phyloP scores from a whole-genome alignment of 2,888 invertebrate species.

The Sinohyriopsis cumingii region DNA sequence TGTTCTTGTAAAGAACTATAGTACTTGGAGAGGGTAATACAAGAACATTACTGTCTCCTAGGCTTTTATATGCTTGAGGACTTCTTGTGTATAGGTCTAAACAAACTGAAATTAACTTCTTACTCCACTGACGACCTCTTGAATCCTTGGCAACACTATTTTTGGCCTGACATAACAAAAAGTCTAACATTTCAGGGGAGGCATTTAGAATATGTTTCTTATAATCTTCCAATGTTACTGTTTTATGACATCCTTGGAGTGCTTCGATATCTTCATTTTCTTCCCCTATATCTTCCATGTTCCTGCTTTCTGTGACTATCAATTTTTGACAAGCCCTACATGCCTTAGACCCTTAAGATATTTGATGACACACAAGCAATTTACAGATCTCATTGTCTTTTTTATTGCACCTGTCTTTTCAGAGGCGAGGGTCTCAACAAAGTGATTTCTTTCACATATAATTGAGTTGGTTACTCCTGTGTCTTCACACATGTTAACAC shows the following conservation, averaged over 20 bases:
- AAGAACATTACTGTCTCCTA: conserved; percentile 4
- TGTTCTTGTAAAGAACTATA: conserved; percentile 20
- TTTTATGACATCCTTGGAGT: not conserved
- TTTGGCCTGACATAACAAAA: conserved; percentile 1
- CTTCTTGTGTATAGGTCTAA: conserved; percentile 9
- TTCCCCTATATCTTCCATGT: too few species aligned
- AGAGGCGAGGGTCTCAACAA: too few species aligned
- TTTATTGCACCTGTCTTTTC: too few species aligned
- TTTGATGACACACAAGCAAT: too few species aligned
- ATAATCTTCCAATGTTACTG: conserved; percentile 7
- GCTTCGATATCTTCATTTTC: too few species aligned
- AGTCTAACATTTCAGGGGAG: not conserved
- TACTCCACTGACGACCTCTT: conserved; percentile 6
- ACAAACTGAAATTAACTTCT: conserved; percentile 7
- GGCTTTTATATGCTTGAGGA: conserved; percentile 7
- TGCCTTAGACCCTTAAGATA: too few species aligned
- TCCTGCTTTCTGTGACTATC: too few species aligned
- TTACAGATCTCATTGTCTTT: too few species aligned
- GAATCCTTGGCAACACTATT: conserved; percentile 2
- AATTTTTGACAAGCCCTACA: too few species aligned
- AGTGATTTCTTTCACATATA: too few species aligned
- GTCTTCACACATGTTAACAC: too few species aligned
- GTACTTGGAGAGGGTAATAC: conserved; percentile 7
- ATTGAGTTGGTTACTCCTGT: too few species aligned
- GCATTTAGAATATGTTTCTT: not conserved